These are phyloP conservation scores for Tetrax tetrax DNA, from an alignment of 2,113 vertebrate genomes.

Conservation along the genomic window DNA sequence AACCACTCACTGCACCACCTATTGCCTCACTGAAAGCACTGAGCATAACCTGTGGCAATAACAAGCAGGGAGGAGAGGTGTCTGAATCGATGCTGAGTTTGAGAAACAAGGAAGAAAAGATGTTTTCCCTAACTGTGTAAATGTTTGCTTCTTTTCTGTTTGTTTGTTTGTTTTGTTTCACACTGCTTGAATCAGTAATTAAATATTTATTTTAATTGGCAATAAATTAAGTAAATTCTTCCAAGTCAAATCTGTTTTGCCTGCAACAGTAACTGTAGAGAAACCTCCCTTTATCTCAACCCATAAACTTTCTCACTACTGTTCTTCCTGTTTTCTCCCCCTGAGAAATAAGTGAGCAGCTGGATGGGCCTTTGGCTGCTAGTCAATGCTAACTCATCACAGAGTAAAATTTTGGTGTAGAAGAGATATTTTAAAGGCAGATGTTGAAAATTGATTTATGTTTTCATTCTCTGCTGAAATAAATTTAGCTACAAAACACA, in stretches of 20 bases:
- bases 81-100: neutral
- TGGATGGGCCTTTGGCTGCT: neutral
- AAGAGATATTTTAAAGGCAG: neutral
- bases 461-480: neutral
- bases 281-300: neutral
- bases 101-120: neutral
- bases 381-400: neutral
- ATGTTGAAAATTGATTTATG: neutral
- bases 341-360: neutral
- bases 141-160: neutral
- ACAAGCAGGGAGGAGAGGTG: neutral
- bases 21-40: neutral
- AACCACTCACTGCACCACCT: accelerated
- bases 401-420: neutral
- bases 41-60: neutral
- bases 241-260: neutral
- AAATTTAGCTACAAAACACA: neutral
- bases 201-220: neutral
- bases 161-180: neutral
- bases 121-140: neutral
- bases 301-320: neutral
- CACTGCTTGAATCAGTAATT: neutral
- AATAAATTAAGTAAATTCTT: neutral
- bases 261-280: neutral
- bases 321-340: neutral